These are phyloP conservation scores for Therioaphis trifolii DNA, from an alignment of 2,888 invertebrate species.

Conservation along the genomic window DNA sequence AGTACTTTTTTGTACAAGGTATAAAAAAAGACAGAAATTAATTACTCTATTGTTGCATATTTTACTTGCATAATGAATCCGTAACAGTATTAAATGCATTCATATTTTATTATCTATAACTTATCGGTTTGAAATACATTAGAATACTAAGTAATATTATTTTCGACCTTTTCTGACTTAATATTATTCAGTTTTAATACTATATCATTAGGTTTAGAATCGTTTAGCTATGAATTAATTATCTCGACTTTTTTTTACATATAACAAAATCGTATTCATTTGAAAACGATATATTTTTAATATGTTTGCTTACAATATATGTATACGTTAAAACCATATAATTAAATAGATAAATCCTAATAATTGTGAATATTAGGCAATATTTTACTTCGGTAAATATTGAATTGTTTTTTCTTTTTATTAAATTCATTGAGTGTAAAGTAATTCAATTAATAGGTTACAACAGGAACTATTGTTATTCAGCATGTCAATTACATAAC, in stretches of 20 bases:
- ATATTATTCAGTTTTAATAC: neutral
- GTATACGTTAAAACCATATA: neutral
- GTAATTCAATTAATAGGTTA: neutral
- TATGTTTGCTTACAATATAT: neutral
- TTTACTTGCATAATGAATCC: too few species aligned
- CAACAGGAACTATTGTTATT: neutral
- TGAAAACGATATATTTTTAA: neutral
- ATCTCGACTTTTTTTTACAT: neutral
- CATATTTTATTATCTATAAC: too few species aligned
- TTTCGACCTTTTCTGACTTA: neutral
- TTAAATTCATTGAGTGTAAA: neutral
- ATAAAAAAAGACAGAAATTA: too few species aligned
- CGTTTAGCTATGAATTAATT: neutral
- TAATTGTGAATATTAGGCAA: neutral
- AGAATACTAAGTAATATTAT: neutral
- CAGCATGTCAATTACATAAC: constrained; percentile 9
- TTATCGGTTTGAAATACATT: too few species aligned
- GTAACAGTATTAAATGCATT: too few species aligned
- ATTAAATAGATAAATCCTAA: neutral
- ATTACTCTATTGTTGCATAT: too few species aligned
- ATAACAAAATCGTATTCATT: neutral
- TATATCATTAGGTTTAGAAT: constrained; percentile 4
- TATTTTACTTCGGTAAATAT: neutral
- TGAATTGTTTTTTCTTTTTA: neutral
- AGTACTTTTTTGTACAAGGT: too few species aligned